Evolutionary conservation across 2,888 invertebrate species (phyloP).

Genomic region (Platycheirus rosarum): DNA sequence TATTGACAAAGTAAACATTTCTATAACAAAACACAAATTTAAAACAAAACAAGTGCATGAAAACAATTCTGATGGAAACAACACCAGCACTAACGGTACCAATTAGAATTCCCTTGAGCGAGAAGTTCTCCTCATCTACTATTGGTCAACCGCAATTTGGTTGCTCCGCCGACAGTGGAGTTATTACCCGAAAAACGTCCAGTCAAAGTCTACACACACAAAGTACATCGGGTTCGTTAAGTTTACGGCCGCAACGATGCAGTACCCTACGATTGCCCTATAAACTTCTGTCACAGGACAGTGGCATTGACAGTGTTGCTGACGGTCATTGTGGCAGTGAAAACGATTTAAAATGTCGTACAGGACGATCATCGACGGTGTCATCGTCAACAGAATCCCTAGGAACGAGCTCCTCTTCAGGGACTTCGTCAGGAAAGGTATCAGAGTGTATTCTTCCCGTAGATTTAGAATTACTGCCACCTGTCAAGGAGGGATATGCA

Average conservation of each 20-base stretch:
- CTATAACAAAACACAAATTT: conserved; percentile 3
- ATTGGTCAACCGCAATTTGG: conserved; percentile 78
- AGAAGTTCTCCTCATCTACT: conserved; percentile 78
- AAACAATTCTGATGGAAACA: conserved; percentile 73
- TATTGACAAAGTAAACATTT: neutral
- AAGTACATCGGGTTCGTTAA: conserved; percentile 79
- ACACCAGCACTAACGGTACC: conserved; percentile 77
- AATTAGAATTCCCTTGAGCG: conserved; percentile 79
- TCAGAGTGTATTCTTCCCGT: conserved; percentile 58
- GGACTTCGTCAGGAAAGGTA: conserved; percentile 69
- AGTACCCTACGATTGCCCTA: conserved; percentile 75
- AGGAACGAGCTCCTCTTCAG: conserved; percentile 77
- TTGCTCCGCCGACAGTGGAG: conserved; percentile 81
- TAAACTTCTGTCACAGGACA: conserved; percentile 81
- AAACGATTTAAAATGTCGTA: conserved; percentile 65
- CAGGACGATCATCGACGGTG: conserved; percentile 57
- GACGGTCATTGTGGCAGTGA: conserved; percentile 62
- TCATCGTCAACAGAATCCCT: conserved; percentile 77
- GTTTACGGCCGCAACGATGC: conserved; percentile 75
- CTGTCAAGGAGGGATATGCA: conserved; percentile 60
- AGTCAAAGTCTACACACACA: conserved; percentile 76
- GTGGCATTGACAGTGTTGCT: conserved; percentile 81
- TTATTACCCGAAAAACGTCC: conserved; percentile 64
- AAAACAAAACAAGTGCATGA: conserved; percentile 60
- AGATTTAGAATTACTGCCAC: conserved; percentile 54